A percentile compares a stretch with the other conserved stretches of the same genome.
These are phyloP conservation scores for Ptilodon capucinus DNA, from an alignment of 2,888 invertebrate genomes.

Conservation along the genomic window DNA sequence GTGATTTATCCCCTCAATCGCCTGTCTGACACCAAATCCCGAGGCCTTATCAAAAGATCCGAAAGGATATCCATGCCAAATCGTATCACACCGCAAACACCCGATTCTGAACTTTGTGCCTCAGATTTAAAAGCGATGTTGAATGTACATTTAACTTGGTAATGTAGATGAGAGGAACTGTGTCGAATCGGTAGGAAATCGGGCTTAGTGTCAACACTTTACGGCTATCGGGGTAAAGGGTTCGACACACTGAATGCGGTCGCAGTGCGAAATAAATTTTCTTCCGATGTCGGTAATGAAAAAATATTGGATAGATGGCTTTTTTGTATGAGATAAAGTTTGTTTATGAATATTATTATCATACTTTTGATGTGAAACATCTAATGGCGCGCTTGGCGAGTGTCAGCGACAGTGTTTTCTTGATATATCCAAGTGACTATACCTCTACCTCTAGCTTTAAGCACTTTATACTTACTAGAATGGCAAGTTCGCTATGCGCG, in stretches of 20 bases:
- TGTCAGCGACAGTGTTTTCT: too few relatives aligned
- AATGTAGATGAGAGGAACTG: conserved; percentile 62
- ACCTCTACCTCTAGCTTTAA: too few relatives aligned
- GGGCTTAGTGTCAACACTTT: conserved; percentile 80
- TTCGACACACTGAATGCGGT: not conserved
- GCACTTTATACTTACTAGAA: too few relatives aligned
- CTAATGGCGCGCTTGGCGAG: too few relatives aligned
- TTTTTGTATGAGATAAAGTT: too few relatives aligned
- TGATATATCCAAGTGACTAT: too few relatives aligned
- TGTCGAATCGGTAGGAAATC: conserved; percentile 71
- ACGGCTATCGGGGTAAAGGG: conserved; percentile 44
- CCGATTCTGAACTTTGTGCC: conserved; percentile 34
- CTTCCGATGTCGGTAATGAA: too few relatives aligned
- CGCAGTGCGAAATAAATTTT: too few relatives aligned
- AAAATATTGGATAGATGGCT: too few relatives aligned
- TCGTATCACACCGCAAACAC: not conserved
- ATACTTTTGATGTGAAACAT: too few relatives aligned
- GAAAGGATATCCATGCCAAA: conserved; percentile 42
- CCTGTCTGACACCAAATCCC: conserved; percentile 42
- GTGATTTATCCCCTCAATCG: conserved; percentile 40
- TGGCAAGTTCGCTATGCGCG: too few relatives aligned
- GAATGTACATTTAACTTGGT: conserved; percentile 31
- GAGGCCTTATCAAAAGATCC: conserved; percentile 55
- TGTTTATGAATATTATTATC: too few relatives aligned
- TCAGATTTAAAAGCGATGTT: conserved; percentile 16